phyloP scores from a whole-genome alignment of 2,113 vertebrate genomes.

The Lathamus discolor region DNA sequence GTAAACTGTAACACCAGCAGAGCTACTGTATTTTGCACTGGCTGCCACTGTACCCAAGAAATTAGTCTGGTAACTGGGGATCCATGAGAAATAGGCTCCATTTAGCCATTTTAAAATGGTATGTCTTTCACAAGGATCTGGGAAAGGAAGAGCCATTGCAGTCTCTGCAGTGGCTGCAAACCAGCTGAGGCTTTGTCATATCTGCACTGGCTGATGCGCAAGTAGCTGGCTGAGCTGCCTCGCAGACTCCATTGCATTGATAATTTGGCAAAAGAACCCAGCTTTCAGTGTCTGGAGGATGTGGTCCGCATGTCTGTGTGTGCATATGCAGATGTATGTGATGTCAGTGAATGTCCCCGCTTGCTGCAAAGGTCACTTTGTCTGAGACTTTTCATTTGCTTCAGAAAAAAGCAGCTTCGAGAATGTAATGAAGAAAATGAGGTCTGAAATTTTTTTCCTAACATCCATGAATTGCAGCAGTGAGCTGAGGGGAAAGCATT shows the following conservation, averaged over 20 bases:
- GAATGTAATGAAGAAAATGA: conserved; percentile 47
- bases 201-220: not conserved
- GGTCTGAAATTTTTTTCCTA: conserved; percentile 43
- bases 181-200: not conserved
- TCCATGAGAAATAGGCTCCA: not conserved
- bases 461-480: conserved; percentile 24
- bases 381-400: conserved; percentile 31
- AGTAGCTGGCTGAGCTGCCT: conserved; percentile 15
- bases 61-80: not conserved
- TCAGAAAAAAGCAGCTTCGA: not conserved
- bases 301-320: not conserved
- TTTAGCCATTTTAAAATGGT: not conserved
- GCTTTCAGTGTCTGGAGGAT: not conserved
- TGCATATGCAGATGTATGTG: conserved; percentile 3
- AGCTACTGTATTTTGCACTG: conserved; percentile 36
- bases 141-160: not conserved
- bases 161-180: not conserved
- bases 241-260: not conserved
- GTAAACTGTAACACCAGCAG: conserved; percentile 31
- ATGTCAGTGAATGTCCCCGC: not conserved
- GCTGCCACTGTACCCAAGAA: not conserved
- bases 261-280: not conserved
- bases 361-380: conserved; percentile 12
- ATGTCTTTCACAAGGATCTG: not conserved
- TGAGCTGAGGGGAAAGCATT: not conserved